Percentiles rank a stretch among this genome's conserved stretches.
Evolutionary conservation across 2,113 vertebrate species (phyloP).

Genomic region (Corythoichthys intestinalis): DNA sequence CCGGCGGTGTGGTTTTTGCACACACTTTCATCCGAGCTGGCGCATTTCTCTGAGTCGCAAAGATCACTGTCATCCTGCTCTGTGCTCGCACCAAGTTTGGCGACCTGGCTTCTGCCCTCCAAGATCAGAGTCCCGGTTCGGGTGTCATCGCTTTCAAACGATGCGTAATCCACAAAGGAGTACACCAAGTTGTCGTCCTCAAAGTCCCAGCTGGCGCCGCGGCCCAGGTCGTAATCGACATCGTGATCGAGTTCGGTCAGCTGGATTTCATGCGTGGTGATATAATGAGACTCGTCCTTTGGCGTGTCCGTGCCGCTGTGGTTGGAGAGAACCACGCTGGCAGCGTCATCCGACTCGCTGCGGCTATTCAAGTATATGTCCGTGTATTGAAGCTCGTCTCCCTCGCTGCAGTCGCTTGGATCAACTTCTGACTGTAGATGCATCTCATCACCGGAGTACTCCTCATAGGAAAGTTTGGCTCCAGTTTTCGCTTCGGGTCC

Average conservation of each 20-base stretch:
- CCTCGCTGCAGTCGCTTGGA: constrained; percentile 61
- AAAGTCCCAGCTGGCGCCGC: constrained; percentile 88
- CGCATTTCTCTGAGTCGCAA: constrained; percentile 71
- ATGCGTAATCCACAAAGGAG: constrained; percentile 92
- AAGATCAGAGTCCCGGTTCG: constrained; percentile 63
- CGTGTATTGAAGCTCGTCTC: constrained; percentile 75
- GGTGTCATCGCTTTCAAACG: constrained; percentile 85
- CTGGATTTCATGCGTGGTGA: constrained; percentile 96
- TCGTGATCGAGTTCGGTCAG: constrained; percentile 92
- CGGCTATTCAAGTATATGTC: constrained; percentile 74
- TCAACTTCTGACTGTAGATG: constrained; percentile 29
- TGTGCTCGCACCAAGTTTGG: background rate
- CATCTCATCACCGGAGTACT: constrained; percentile 30
- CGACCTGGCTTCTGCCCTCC: constrained; percentile 37
- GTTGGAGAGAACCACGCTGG: constrained; percentile 56
- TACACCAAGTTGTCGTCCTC: constrained; percentile 91
- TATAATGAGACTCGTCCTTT: constrained; percentile 86
- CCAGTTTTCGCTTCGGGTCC: constrained; percentile 34
- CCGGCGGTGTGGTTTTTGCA: constrained; percentile 58
- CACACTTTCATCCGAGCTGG: constrained; percentile 74
- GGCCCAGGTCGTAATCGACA: constrained; percentile 81
- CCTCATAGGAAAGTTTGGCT: constrained; percentile 35
- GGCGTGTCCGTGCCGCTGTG: constrained; percentile 46
- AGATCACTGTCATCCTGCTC: constrained; percentile 77
- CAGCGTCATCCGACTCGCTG: constrained; percentile 64